Evolutionary conservation across 1,140 invertebrate genomes (phyloP).

Genomic region (Caligus rogercresseyi): DNA sequence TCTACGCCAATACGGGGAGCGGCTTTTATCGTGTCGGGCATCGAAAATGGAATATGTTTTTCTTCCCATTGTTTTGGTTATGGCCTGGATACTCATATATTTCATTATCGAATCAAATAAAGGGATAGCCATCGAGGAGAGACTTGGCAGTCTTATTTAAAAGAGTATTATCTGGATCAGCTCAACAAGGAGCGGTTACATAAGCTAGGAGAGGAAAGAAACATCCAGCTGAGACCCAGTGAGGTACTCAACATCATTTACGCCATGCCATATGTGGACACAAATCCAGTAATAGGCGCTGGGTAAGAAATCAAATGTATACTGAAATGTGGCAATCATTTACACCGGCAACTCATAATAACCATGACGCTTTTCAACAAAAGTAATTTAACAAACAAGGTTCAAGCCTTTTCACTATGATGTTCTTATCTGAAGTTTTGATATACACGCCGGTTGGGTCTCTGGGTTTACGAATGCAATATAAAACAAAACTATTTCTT

Average conservation of each 20-base stretch:
- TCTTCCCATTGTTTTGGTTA: background rate
- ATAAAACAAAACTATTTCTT: slow-evolving; percentile 8
- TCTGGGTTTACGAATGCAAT: background rate
- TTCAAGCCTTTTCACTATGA: no score
- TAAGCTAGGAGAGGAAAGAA: background rate
- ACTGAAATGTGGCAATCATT: no score
- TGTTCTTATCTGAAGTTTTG: no score
- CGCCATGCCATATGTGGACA: background rate
- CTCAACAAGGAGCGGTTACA: background rate
- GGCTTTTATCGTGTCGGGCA: background rate
- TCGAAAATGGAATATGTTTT: background rate
- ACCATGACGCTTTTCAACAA: no score
- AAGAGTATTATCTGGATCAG: background rate
- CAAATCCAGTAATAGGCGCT: background rate
- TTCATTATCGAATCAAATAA: background rate
- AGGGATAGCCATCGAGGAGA: background rate
- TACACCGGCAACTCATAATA: no score
- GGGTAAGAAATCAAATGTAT: background rate
- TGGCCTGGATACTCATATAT: background rate
- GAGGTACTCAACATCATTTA: background rate
- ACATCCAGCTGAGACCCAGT: background rate
- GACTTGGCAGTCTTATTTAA: background rate
- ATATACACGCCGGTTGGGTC: no score
- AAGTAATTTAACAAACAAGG: no score
- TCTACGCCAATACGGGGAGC: background rate